Evolutionary conservation across 2,888 invertebrate genomes (phyloP).

Genomic region (Pheosia gnoma): DNA sequence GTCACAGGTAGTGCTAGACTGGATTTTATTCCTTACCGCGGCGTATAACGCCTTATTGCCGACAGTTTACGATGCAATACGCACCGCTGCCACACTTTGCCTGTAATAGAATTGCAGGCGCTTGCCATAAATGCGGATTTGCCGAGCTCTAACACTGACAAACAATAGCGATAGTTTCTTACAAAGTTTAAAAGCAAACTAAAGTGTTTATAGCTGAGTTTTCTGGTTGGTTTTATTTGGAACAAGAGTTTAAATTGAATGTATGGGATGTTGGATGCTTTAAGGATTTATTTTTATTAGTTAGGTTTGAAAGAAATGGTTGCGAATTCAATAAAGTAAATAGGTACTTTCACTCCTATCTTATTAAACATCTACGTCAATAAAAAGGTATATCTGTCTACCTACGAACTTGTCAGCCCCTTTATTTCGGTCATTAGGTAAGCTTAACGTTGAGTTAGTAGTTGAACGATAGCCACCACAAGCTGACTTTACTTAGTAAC

Average conservation of each 20-base stretch:
- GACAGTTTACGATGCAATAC: slow-evolving; percentile 77
- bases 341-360: too few species aligned
- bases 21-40: slow-evolving; percentile 58
- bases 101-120: slow-evolving; percentile 79
- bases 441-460: too few species aligned
- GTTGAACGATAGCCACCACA: too few species aligned
- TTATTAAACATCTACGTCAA: too few species aligned
- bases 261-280: background rate
- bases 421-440: too few species aligned
- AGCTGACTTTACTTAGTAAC: too few species aligned
- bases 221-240: slow-evolving; percentile 12
- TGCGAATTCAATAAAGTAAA: background rate
- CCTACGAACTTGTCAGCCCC: too few species aligned
- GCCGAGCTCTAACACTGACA: slow-evolving; percentile 48
- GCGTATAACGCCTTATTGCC: slow-evolving; percentile 72
- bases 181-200: slow-evolving; percentile 45
- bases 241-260: background rate
- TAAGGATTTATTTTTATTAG: background rate
- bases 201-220: slow-evolving; percentile 24
- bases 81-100: slow-evolving; percentile 73
- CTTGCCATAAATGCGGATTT: slow-evolving; percentile 68
- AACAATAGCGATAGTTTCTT: slow-evolving; percentile 44
- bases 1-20: slow-evolving; percentile 55
- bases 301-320: background rate
- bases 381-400: too few species aligned